A percentile compares a stretch with the other conserved stretches of the same genome.
Evolutionary conservation across 64 coral and sea anemone genomes (phyloP).

Genomic region (Anthopleura sola): DNA sequence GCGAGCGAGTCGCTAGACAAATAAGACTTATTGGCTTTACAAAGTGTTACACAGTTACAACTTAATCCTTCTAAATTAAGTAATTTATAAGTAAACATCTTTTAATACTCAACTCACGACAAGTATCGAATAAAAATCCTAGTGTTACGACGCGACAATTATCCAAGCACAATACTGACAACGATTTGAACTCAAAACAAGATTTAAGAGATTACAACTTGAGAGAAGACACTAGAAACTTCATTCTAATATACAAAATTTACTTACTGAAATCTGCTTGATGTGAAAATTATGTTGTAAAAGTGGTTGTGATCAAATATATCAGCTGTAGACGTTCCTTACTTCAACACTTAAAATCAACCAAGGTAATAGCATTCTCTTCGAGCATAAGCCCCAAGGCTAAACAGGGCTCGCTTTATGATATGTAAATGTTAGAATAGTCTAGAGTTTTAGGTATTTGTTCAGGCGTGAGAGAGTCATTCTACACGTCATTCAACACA

Average conservation of each 20-base stretch:
- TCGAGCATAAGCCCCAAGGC: neutral
- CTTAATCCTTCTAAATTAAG: neutral
- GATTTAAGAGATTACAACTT: neutral
- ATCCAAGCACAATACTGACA: neutral
- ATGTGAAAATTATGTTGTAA: neutral
- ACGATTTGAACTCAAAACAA: neutral
- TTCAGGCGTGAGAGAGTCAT: conserved; percentile 7
- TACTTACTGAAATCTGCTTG: neutral
- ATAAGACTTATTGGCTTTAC: neutral
- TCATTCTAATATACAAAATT: neutral
- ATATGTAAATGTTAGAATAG: conserved; percentile 28
- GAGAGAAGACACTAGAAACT: neutral
- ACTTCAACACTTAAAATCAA: neutral
- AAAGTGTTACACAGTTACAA: neutral
- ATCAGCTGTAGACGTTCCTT: neutral
- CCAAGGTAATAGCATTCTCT: neutral
- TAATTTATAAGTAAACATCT: neutral
- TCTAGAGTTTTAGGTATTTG: conserved; percentile 7
- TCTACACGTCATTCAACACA: neutral
- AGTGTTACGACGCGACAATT: neutral
- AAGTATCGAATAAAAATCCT: neutral
- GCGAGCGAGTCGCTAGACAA: neutral
- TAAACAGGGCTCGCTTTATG: neutral
- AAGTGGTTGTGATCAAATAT: neutral
- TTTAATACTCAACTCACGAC: neutral